phyloP scores from a whole-genome alignment of 2,113 vertebrate genomes.

The Tenebrosternarchus preto region DNA sequence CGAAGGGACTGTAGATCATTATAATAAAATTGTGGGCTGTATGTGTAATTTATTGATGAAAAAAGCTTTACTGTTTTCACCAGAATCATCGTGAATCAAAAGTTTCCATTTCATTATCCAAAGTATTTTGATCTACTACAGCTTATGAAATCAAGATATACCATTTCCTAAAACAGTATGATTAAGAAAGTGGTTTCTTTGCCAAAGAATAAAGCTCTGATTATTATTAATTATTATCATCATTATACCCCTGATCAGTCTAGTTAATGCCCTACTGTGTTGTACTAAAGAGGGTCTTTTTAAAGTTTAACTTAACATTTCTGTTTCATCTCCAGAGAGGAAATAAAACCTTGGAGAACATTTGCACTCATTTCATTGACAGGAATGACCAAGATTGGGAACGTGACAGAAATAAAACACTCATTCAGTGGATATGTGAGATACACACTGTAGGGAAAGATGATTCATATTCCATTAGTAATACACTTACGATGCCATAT shows the following conservation, averaged over 20 bases:
- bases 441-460: conserved; percentile 1
- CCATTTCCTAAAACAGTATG: conserved; percentile 48
- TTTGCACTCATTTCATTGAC: conserved; percentile 59
- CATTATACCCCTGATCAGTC: conserved; percentile 39
- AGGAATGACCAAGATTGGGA: conserved; percentile 56
- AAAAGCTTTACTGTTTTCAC: conserved; percentile 65
- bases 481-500: neutral
- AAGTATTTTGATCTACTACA: conserved; percentile 50
- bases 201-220: conserved; percentile 58
- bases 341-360: conserved; percentile 65
- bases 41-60: conserved; percentile 71
- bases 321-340: conserved; percentile 56
- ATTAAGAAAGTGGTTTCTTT: conserved; percentile 52
- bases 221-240: conserved; percentile 9
- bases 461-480: conserved; percentile 8
- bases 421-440: neutral
- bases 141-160: conserved; percentile 43
- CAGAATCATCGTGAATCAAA: conserved; percentile 60
- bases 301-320: conserved; percentile 66
- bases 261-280: conserved; percentile 61
- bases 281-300: conserved; percentile 67
- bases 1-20: too few relatives aligned
- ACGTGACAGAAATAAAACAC: conserved; percentile 42
- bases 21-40: too few relatives aligned
- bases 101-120: conserved; percentile 43